Evolutionary conservation across 2,888 invertebrate genomes (phyloP).

Genomic region (Zootermopsis nevadensis): DNA sequence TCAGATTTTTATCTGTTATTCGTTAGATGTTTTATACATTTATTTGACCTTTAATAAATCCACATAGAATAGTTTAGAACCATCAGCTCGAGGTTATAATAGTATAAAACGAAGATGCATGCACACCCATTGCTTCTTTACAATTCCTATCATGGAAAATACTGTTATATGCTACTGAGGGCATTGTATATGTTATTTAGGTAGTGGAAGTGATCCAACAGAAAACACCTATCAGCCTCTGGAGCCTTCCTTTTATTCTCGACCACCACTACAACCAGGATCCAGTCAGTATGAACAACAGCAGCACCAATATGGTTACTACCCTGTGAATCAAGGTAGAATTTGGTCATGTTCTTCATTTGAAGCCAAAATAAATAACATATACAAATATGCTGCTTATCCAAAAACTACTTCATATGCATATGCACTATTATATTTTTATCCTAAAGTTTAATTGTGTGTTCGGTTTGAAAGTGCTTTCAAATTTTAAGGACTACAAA

Average conservation of each 20-base stretch:
- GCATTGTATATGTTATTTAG: slow-evolving; percentile 36
- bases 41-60: too few relatives aligned
- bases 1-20: too few relatives aligned
- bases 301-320: slow-evolving; percentile 47
- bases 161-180: not conserved
- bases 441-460: too few relatives aligned
- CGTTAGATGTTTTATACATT: too few relatives aligned
- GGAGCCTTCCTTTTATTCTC: slow-evolving; percentile 44
- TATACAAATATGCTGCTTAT: too few relatives aligned
- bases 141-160: not conserved
- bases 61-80: not conserved
- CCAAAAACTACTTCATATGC: too few relatives aligned
- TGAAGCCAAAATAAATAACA: too few relatives aligned
- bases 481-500: too few relatives aligned
- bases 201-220: slow-evolving; percentile 49
- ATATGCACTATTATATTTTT: too few relatives aligned
- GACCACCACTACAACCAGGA: slow-evolving; percentile 15
- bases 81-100: not conserved
- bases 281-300: slow-evolving; percentile 36
- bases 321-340: slow-evolving; percentile 46
- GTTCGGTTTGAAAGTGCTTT: too few relatives aligned
- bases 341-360: not conserved
- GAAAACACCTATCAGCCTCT: slow-evolving; percentile 47
- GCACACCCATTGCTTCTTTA: too few relatives aligned
- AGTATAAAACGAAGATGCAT: too few relatives aligned